These are phyloP conservation scores for Coreius guichenoti DNA, from an alignment of 2,797 vertebrate genomes.

Conservation along the genomic window DNA sequence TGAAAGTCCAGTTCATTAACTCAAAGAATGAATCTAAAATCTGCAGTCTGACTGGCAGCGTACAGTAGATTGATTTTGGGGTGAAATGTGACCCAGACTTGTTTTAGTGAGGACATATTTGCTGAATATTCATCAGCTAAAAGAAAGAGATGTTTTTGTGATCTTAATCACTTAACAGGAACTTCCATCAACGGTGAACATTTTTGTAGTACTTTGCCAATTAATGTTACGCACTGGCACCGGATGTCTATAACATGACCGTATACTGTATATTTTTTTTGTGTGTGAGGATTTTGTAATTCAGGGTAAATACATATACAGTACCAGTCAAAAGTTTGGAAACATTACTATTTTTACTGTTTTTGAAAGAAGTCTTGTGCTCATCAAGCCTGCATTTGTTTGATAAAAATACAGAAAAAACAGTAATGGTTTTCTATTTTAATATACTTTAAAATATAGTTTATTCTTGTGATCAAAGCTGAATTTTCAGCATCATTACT, in stretches of 20 bases:
- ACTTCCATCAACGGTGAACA: background rate
- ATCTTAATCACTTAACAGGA: background rate
- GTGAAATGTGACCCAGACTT: background rate
- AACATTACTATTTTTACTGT: no score
- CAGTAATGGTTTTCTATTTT: no score
- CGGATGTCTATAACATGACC: background rate
- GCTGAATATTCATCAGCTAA: background rate
- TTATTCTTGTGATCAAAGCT: no score
- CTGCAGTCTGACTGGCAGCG: background rate
- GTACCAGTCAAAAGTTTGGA: no score
- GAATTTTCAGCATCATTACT: no score
- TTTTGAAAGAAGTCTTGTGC: no score
- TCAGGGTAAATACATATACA: background rate
- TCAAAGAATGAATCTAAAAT: background rate
- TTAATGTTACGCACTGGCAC: background rate
- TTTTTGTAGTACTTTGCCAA: background rate
- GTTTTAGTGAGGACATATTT: background rate
- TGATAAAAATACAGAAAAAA: no score
- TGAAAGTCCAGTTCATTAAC: background rate
- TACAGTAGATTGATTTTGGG: background rate
- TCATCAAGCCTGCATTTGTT: no score
- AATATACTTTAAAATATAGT: no score
- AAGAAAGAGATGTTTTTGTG: background rate
- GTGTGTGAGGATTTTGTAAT: background rate
- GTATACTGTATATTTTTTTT: background rate